These are phyloP conservation scores for Epizoanthus scotinus DNA, from an alignment of 92 coral and sea anemone species.

Conservation along the genomic window DNA sequence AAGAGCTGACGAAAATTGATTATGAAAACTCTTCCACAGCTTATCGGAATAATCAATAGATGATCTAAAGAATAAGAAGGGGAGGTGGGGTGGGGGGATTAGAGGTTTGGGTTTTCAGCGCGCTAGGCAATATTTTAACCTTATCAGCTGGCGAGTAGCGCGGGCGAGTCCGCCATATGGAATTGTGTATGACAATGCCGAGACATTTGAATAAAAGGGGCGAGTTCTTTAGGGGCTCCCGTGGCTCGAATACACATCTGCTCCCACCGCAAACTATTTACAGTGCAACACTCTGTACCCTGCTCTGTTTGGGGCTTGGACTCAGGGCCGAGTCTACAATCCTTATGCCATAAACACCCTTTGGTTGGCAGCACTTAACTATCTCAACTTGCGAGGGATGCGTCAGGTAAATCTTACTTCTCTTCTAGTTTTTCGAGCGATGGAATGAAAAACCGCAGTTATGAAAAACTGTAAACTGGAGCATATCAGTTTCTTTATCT, in stretches of 20 bases:
- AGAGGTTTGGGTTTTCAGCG: constrained; percentile 8
- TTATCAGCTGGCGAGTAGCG: constrained; percentile 34
- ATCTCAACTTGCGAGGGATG: not conserved
- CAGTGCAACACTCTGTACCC: not conserved
- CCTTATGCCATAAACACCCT: not conserved
- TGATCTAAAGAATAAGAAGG: not conserved
- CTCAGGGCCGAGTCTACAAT: not conserved
- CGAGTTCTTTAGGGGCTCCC: constrained; percentile 43
- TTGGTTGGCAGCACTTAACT: not conserved
- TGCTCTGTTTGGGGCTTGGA: not conserved
- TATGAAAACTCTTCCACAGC: constrained; percentile 11
- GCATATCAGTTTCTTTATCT: not conserved
- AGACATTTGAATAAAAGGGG: constrained; percentile 41
- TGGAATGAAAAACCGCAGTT: not conserved
- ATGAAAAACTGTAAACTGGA: not conserved
- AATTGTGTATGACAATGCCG: constrained; percentile 33
- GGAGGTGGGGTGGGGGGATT: not conserved
- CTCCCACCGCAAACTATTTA: constrained; percentile 42
- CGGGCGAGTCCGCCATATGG: constrained; percentile 36
- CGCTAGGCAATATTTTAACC: constrained; percentile 18
- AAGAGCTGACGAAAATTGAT: constrained; percentile 26
- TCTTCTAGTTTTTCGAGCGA: not conserved
- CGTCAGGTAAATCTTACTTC: constrained; percentile 20
- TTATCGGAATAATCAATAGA: not conserved
- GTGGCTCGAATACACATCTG: constrained; percentile 42